Evolutionary conservation across 2,888 invertebrate species (phyloP), one percentile per base, ranked within the genome.

Genomic region (Strigamia crassipes): DNA sequence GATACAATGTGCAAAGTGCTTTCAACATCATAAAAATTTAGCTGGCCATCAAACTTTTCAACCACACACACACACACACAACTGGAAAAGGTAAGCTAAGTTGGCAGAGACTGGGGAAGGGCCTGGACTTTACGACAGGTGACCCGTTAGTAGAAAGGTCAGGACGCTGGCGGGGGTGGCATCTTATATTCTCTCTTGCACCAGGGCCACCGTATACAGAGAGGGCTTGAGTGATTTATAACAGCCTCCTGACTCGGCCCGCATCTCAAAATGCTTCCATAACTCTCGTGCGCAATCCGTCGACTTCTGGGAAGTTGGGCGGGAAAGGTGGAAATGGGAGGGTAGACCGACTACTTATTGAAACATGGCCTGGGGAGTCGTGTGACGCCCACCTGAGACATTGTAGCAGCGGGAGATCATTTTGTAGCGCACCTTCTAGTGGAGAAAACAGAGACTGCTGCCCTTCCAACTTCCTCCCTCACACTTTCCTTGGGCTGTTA

Each of bases 1-100:
- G 56, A 56, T 56, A 56, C 56, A 56, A 56, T 56, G 56, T 56
- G 56, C 56, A 56, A 56, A 56, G 56, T 56, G 56, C 56, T 56
- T 56, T 56, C 56, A 56, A 56, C 56, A 56, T 56, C 56, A 56
- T 56, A 56, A 56, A 56, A 56, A 56, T 56, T 56, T 56, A 56
- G 56, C 56, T 56, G 56, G 56, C 56, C 56, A 56, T 56, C 56
- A 56, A 56, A 56, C 56, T 56, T 56, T 56, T 56, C 56, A 56
- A 56, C 21, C 56, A 56, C 56, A 56, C 18, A 56, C 56, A 18
- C 21, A 56, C n/a, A 56, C n/a, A 46, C 42, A 46, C 46, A n/a
- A 56, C 56, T 56, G 56, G 56, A 56, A 56, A 56, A 56, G 56
- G 56, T 56, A 56, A 56, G 56, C 56, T 56, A 56, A 56, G 56